Conservation (phyloP, 92 coral and sea anemone species). For the Epizoanthus stellaris region DNA sequence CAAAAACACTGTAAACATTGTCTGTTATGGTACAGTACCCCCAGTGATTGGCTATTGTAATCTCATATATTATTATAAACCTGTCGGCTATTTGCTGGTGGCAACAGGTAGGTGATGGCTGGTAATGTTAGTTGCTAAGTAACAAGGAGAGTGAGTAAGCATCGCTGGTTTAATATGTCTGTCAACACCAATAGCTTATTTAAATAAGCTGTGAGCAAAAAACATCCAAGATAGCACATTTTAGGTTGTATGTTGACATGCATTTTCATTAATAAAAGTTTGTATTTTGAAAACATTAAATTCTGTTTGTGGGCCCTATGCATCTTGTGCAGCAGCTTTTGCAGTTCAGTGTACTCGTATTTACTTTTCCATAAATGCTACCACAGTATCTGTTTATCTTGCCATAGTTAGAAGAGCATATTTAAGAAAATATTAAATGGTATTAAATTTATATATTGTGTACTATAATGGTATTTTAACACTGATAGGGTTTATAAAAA, state of each 20-base stretch:
- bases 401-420: no score
- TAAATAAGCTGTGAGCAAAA: no score
- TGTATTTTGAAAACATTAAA: not conserved
- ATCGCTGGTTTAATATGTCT: not conserved
- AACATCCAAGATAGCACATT: not conserved
- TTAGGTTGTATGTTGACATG: not conserved
- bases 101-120: slow-evolving; percentile 3
- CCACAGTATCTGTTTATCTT: no score
- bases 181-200: not conserved
- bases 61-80: not conserved
- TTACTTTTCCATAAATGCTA: no score
- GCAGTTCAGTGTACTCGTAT: no score
- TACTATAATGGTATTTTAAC: no score
- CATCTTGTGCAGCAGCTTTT: no score
- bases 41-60: slow-evolving; percentile 1
- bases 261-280: not conserved
- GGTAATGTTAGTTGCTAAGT: not conserved
- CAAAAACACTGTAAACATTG: not conserved
- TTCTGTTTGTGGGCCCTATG: no score
- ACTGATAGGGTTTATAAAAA: no score
- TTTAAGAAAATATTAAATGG: no score
- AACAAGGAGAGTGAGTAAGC: not conserved
- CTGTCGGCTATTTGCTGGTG: slow-evolving; percentile 8
- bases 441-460: no score
- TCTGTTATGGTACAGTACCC: not conserved